These are phyloP conservation scores for Onthophagus taurus DNA, from an alignment of 1,140 invertebrate genomes.

Conservation along the genomic window DNA sequence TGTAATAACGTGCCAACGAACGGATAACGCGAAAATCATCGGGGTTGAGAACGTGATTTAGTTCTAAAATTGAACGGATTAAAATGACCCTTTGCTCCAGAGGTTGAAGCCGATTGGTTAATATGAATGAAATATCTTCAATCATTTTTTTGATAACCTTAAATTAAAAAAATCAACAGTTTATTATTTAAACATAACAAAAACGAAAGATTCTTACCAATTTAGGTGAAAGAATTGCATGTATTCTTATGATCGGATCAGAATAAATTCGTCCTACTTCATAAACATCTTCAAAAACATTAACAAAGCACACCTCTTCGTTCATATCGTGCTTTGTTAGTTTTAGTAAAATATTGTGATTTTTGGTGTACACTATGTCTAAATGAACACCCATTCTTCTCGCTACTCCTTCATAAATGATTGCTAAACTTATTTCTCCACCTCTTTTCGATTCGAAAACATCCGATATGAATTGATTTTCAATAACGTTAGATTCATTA, in stretches of 20 bases:
- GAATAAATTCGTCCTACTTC: too few relatives aligned
- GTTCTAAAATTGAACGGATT: constrained; percentile 44
- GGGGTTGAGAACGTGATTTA: too few relatives aligned
- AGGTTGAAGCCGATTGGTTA: constrained; percentile 42
- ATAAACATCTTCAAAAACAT: constrained; percentile 50
- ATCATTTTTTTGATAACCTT: constrained; percentile 51
- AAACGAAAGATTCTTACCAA: background rate
- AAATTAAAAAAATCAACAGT: background rate
- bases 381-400: constrained; percentile 54
- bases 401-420: constrained; percentile 59
- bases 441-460: constrained; percentile 49
- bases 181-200: constrained; percentile 10
- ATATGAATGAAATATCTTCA: constrained; percentile 50
- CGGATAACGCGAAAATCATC: too few relatives aligned
- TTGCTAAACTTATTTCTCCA: constrained; percentile 51
- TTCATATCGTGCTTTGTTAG: constrained; percentile 44
- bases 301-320: constrained; percentile 43
- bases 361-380: constrained; percentile 56
- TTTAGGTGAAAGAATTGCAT: background rate
- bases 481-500: constrained; percentile 43
- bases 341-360: constrained; percentile 53
- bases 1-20: too few relatives aligned
- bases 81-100: constrained; percentile 41
- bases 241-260: too few relatives aligned
- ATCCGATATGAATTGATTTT: constrained; percentile 51